phyloP scores from a whole-genome alignment of 2,797 vertebrate genomes.

The Calcarius lapponicus region DNA sequence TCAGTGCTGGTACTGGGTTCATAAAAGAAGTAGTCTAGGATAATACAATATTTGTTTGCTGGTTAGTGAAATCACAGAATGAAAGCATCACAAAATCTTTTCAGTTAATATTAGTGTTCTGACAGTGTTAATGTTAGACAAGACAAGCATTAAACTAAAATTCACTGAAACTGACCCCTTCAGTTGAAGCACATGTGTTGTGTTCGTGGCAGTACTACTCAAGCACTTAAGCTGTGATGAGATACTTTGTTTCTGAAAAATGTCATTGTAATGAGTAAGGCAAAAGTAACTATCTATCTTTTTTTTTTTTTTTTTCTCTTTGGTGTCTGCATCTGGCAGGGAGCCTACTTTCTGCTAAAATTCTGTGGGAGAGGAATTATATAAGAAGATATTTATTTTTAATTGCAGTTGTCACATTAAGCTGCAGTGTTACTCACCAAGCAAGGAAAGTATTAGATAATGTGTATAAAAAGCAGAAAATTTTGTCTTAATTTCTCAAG shows the following conservation, averaged over 20 bases:
- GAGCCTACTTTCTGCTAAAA: conserved; percentile 22
- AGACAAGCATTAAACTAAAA: neutral
- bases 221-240: neutral
- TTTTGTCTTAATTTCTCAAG: neutral
- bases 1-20: neutral
- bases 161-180: fast-evolving
- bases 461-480: neutral
- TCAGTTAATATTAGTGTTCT: neutral
- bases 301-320: neutral
- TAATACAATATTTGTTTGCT: neutral
- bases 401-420: conserved; percentile 63
- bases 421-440: conserved; percentile 55
- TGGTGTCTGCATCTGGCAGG: neutral
- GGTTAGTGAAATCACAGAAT: neutral
- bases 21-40: neutral
- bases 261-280: neutral
- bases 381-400: conserved; percentile 67
- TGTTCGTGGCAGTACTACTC: neutral
- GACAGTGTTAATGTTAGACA: neutral
- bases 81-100: neutral
- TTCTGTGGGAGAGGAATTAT: conserved; percentile 46
- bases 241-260: conserved; percentile 3
- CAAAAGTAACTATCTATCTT: neutral
- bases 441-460: conserved; percentile 21
- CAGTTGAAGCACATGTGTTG: neutral